Conservation (phyloP, 2,797 vertebrate genomes). For the Octomys mimax region DNA sequence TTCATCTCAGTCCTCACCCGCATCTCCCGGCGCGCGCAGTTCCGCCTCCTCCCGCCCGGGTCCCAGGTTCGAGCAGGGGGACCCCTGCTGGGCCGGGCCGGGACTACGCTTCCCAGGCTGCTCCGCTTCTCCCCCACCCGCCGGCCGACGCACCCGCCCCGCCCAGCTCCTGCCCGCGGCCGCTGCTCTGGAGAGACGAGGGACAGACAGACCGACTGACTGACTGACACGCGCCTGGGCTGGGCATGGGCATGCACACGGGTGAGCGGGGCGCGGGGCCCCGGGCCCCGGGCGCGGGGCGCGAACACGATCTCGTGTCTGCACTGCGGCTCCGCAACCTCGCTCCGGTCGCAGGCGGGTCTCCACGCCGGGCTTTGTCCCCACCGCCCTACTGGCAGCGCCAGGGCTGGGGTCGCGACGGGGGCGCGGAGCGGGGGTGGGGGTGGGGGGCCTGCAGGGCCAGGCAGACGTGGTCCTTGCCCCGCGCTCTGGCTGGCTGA, state of each 20-base stretch:
- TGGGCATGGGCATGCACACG: background rate
- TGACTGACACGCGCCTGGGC: background rate
- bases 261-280: background rate
- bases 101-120: constrained; percentile 89
- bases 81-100: background rate
- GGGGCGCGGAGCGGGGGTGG: too few species aligned
- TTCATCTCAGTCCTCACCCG: background rate
- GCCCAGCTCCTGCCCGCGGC: background rate
- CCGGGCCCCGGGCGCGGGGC: background rate
- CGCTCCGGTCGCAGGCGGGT: background rate
- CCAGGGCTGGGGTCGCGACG: background rate
- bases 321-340: constrained; percentile 54
- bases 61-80: background rate
- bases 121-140: constrained; percentile 80
- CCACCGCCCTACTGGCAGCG: background rate
- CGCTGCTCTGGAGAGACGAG: background rate
- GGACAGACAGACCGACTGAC: background rate
- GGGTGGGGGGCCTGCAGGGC: background rate
- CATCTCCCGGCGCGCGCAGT: background rate
- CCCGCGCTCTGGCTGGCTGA: background rate
- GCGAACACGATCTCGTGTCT: background rate
- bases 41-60: background rate
- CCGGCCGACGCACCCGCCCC: constrained; percentile 66
- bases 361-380: background rate
- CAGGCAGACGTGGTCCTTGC: background rate